These are phyloP conservation scores for Athalia rosae DNA, from an alignment of 2,888 invertebrate genomes.

Conservation along the genomic window DNA sequence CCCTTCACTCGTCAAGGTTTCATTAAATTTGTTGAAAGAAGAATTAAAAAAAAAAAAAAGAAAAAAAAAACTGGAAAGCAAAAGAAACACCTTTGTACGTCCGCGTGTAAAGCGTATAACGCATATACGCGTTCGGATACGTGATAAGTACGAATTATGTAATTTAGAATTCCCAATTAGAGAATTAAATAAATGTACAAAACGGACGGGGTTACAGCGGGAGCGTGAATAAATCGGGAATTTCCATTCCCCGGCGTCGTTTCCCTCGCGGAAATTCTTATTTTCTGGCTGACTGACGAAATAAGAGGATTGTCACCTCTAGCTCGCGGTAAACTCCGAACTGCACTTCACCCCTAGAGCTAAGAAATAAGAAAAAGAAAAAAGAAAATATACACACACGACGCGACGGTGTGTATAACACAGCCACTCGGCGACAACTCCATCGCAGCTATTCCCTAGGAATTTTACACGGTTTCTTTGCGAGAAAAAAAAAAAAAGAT, in stretches of 20 bases:
- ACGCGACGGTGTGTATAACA: background rate
- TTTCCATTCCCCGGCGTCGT: slow-evolving; percentile 37
- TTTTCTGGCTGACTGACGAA: slow-evolving; percentile 51
- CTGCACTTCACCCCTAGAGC: background rate
- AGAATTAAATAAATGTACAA: no score
- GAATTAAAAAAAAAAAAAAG: no score
- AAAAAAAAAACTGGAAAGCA: no score
- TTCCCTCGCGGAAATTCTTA: slow-evolving; percentile 49
- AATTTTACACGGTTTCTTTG: no score
- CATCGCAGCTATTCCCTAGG: background rate
- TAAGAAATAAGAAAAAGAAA: no score
- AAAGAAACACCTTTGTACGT: no score
- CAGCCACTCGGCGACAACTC: slow-evolving; percentile 36
- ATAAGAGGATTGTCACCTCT: slow-evolving; percentile 44
- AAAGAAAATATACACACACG: background rate
- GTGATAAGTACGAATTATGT: no score
- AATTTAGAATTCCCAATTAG: no score
- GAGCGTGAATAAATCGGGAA: no score
- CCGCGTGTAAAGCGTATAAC: no score
- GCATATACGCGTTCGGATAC: no score
- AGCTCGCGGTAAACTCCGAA: slow-evolving; percentile 45
- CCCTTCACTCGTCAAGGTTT: slow-evolving; percentile 21
- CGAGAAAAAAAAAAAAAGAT: background rate
- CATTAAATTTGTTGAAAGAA: slow-evolving; percentile 8
- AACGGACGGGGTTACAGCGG: no score